Evolutionary conservation across 1,140 invertebrate genomes (phyloP), one percentile per base, ranked within the genome.

Genomic region (Yoshiicerus persimilis): DNA sequence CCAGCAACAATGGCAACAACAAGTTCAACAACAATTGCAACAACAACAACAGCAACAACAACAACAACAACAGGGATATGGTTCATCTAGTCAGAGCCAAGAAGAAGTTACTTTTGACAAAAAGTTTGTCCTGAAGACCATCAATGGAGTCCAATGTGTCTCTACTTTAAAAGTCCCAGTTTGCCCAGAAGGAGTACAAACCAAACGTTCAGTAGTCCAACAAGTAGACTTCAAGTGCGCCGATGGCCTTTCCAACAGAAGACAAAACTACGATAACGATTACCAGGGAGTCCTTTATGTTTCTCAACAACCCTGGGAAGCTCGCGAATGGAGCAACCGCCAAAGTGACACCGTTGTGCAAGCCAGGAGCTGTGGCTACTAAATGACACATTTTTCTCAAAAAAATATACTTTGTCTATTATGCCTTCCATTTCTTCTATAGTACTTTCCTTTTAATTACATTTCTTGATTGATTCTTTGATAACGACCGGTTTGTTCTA

Each of bases 1-100:
- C 8, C 47, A 64, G 62, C 86, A 87, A 80, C 86, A 87, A 34
- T 66, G 77, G 56, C 85, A 32, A 75, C 66, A 75, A 75, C 66
- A 23, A 64, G 8, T 9, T 5, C 11, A 23, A n/a, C 10, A 64
- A 64, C 56, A 66, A 10, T n/a, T 10, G n/a, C 20, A 77, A 16
- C 32, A 77, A 36, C 30, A 36, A 32, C 30, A 32, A 34, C 11
- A 16, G 30, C 4, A 30, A 9, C 66, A 32, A 75, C 66, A 75
- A 75, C 16, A n/a, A 27, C 66, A 70, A 32, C 66, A 70, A 70
- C 11, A 62, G 6, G 56, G 25, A 30, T 70, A 3, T 20, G 20
- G 20, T 20, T n/a, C n/a, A n/a, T n/a, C n/a, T n/a, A 23, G 20
- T 64, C 11, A 64, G 13, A 64, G 62, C 62, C 2, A 23, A n/a